phyloP scores from a whole-genome alignment of 1,140 invertebrate genomes.

The Hyphantria cunea region DNA sequence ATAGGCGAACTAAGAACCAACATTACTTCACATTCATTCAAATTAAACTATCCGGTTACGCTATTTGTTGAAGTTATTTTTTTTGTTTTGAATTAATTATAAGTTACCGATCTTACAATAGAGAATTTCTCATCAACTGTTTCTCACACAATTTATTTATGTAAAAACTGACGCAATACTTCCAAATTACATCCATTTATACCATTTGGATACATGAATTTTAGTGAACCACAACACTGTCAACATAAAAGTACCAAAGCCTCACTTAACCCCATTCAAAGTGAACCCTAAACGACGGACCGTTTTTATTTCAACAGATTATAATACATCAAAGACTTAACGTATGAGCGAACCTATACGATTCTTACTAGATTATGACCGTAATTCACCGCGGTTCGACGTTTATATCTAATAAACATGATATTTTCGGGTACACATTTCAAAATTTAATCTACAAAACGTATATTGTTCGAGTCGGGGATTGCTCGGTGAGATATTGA shows the following conservation, averaged over 20 bases:
- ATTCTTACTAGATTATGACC: conserved; percentile 47
- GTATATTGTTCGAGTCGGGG: conserved; percentile 15
- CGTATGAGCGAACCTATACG: conserved; percentile 45
- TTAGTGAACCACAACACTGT: background rate
- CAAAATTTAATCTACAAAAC: conserved; percentile 33
- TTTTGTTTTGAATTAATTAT: too few relatives aligned
- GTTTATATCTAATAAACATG: conserved; percentile 64
- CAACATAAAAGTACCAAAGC: background rate
- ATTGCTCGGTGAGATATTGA: background rate
- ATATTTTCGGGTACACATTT: conserved; percentile 47
- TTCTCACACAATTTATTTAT: too few relatives aligned
- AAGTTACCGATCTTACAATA: too few relatives aligned
- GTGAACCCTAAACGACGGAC: conserved; percentile 39
- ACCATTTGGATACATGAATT: too few relatives aligned
- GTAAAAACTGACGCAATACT: too few relatives aligned
- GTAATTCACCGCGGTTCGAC: conserved; percentile 45
- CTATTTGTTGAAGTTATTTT: too few relatives aligned
- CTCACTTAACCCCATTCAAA: conserved; percentile 4
- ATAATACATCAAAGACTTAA: conserved; percentile 64
- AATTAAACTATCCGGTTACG: too few relatives aligned
- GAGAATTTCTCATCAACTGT: too few relatives aligned
- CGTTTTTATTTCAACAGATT: conserved; percentile 57
- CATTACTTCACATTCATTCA: too few relatives aligned
- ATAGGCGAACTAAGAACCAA: too few relatives aligned
- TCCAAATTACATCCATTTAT: too few relatives aligned